Percentiles rank a stretch among this genome's conserved stretches.
Evolutionary conservation across 2,797 vertebrate genomes (phyloP).

Genomic region (Tinamus major): DNA sequence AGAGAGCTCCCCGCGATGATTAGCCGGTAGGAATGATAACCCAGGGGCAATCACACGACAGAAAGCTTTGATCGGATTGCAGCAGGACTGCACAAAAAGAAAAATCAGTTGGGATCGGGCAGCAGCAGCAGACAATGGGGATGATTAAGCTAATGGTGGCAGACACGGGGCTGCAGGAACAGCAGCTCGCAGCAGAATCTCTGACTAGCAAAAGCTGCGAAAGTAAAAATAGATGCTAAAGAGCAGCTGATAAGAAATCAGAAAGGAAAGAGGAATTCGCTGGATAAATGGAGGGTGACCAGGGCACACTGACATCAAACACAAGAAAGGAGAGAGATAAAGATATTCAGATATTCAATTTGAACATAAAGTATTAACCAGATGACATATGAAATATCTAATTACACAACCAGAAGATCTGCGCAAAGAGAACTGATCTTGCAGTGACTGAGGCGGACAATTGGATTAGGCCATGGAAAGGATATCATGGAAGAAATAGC

Average conservation of each 20-base stretch:
- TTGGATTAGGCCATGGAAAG: not conserved
- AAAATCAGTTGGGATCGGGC: conserved; percentile 37
- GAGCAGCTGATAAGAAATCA: conserved; percentile 56
- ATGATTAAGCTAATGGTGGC: conserved; percentile 58
- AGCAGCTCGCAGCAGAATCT: conserved; percentile 50
- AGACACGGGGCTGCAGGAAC: conserved; percentile 50
- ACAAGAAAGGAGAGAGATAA: not conserved
- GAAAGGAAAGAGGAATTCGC: not conserved
- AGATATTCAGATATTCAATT: not conserved
- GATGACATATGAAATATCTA: conserved; percentile 12
- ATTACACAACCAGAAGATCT: conserved; percentile 18
- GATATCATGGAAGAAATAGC: not conserved
- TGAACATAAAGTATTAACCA: not conserved
- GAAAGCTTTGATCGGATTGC: conserved; percentile 49
- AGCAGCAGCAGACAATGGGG: conserved; percentile 58
- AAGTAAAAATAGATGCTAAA: conserved; percentile 65
- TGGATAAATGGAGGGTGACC: conserved; percentile 6
- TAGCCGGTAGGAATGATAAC: not conserved
- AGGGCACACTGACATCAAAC: conserved; percentile 8
- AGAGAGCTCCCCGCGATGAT: not conserved
- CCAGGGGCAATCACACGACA: conserved; percentile 34
- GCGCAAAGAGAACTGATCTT: not conserved
- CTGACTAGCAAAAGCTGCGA: conserved; percentile 46
- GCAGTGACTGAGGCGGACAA: not conserved
- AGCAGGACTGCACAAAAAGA: conserved; percentile 31